Evolutionary conservation across 2,888 invertebrate genomes (phyloP).

Genomic region (Sicus ferrugineus): DNA sequence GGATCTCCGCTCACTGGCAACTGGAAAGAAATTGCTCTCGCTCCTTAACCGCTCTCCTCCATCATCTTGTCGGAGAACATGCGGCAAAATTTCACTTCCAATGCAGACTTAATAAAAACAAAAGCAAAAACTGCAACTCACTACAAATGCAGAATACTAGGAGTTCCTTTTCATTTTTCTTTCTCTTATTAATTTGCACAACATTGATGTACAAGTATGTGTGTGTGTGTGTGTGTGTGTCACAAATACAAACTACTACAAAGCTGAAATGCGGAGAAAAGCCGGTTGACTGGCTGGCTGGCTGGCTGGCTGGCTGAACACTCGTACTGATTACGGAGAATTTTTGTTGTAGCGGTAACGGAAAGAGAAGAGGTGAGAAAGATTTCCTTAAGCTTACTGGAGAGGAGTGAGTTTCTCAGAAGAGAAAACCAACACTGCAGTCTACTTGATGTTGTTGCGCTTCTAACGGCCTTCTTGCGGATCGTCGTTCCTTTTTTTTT

Average conservation of each 20-base stretch:
- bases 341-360: neutral
- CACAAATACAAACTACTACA: neutral
- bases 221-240: neutral
- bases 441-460: neutral
- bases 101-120: neutral
- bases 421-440: constrained; percentile 16
- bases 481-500: neutral
- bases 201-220: too few species aligned
- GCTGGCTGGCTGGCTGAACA: too few species aligned
- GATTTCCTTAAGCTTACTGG: too few species aligned
- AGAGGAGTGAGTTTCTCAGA: neutral
- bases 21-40: too few species aligned
- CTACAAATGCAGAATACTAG: too few species aligned
- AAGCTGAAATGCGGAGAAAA: constrained; percentile 17
- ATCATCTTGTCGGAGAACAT: too few species aligned
- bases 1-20: too few species aligned
- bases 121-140: neutral
- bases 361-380: neutral
- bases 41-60: too few species aligned
- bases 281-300: constrained; percentile 10
- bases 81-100: constrained; percentile 44
- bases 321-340: neutral
- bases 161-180: neutral
- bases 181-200: too few species aligned
- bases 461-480: constrained; percentile 10